Evolutionary conservation across 1,140 invertebrate species (phyloP), one percentile per base, ranked within the genome.

Genomic region (Drosophila setifemur): DNA sequence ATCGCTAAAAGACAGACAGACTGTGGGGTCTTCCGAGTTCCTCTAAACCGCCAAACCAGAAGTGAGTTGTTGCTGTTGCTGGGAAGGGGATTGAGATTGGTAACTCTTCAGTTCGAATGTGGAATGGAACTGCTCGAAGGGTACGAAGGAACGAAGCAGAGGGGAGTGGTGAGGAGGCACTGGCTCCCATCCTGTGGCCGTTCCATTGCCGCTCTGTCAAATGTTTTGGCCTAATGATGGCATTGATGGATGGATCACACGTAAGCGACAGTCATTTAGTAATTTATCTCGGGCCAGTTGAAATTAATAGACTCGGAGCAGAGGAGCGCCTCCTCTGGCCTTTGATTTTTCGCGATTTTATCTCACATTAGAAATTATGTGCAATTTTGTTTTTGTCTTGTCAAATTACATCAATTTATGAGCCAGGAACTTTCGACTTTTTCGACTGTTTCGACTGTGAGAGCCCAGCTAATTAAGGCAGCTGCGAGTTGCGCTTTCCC

Each of bases 211-310:
- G 71, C 64, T 67, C 81, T 86, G 81, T 86, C 81, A 86, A 86
- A 86, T 81, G 81, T 75, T 81, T 71, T 67, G 60, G 75, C 81
- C 86, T 86, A 86, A 86, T 86, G 81, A 86, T 86, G 81, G 81
- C 81, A 86, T 81, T 86, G 81, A 86, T 86, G 81, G 81, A 86
- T 86, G 81, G 81, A 86, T 86, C 81, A 86, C 81, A 86, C 81
- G 81, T 85, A 85, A 85, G 81, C 81, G 81, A 58, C 61, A 85
- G 81, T 86, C 81, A 76, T 86, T 85, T 85, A 75, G 81, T 85
- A 85, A 85, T 85, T 85, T 85, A 85, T 85, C 81, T 86, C 67
- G 45, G 66, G 61, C 74, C 81, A 73, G 86, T 85, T 85, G 75
- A 86, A 85, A 85, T 85, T 86, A 85, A 85, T 85, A 85, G 81